Percentiles rank a stretch among this genome's conserved stretches.
Evolutionary conservation across 2,888 invertebrate species (phyloP).

Genomic region (Panzeria rudis): DNA sequence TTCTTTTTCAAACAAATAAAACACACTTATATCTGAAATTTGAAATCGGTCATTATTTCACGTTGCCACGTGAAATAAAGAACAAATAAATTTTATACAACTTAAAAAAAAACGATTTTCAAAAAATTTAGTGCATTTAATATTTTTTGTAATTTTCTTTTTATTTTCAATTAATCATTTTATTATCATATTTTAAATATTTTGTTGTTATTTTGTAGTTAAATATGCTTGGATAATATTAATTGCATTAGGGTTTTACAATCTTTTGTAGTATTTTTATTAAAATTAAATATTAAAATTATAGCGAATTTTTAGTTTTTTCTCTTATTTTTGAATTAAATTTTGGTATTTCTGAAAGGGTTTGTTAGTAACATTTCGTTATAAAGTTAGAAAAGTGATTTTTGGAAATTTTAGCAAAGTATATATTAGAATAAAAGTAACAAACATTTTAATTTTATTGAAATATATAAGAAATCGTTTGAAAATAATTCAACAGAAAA

Average conservation of each 20-base stretch:
- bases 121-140: not conserved
- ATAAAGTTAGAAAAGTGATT: slow-evolving; percentile 15
- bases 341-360: slow-evolving; percentile 31
- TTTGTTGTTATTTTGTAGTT: slow-evolving; percentile 70
- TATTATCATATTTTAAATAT: slow-evolving; percentile 70
- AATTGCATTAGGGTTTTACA: slow-evolving; percentile 68
- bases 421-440: slow-evolving; percentile 37
- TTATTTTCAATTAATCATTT: slow-evolving; percentile 71
- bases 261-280: slow-evolving; percentile 44
- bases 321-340: slow-evolving; percentile 9
- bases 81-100: not conserved
- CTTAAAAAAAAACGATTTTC: slow-evolving; percentile 6
- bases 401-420: slow-evolving; percentile 32
- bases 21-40: slow-evolving; percentile 11
- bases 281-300: slow-evolving; percentile 64
- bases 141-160: slow-evolving; percentile 48
- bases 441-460: slow-evolving; percentile 2
- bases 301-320: slow-evolving; percentile 40
- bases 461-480: slow-evolving; percentile 13
- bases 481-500: slow-evolving; percentile 22
- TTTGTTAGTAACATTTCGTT: slow-evolving; percentile 39
- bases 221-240: slow-evolving; percentile 72
- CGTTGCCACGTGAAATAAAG: not conserved
- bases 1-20: not conserved
- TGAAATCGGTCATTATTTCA: slow-evolving; percentile 1